Conservation (phyloP, 2,888 invertebrate genomes). For the Anorthoa munda region DNA sequence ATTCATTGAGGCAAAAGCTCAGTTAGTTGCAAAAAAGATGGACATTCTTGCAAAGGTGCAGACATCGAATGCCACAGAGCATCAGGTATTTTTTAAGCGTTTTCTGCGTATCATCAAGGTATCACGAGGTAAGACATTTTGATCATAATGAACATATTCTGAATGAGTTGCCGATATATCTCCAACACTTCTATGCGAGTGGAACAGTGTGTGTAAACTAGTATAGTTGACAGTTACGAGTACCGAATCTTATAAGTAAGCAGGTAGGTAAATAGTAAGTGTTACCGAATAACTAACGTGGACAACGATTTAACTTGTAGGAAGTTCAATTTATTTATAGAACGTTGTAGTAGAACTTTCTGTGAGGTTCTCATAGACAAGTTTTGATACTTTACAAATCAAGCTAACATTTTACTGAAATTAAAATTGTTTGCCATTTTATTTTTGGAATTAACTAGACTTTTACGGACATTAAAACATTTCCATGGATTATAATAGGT, state of each 20-base stretch:
- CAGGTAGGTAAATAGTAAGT: conserved; percentile 19
- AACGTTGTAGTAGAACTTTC: conserved; percentile 53
- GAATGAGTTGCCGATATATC: neutral
- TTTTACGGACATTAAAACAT: neutral
- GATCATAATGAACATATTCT: neutral
- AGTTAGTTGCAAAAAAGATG: too few species aligned
- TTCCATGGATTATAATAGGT: too few species aligned
- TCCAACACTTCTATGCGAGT: neutral
- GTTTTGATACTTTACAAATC: conserved; percentile 50
- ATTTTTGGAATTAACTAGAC: too few species aligned
- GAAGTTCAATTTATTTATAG: conserved; percentile 43
- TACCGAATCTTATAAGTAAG: conserved; percentile 18
- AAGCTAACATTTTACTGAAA: neutral
- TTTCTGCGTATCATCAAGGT: too few species aligned
- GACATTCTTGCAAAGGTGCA: too few species aligned
- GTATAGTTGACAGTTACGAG: conserved; percentile 9
- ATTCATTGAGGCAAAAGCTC: too few species aligned
- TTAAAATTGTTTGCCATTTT: neutral
- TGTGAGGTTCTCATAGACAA: neutral
- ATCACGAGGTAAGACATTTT: too few species aligned
- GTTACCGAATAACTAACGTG: conserved; percentile 23
- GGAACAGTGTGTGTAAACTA: conserved; percentile 13
- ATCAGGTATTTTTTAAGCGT: too few species aligned
- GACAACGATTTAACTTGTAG: conserved; percentile 17
- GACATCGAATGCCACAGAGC: too few species aligned